A percentile compares a stretch with the other conserved stretches of the same genome.
Evolutionary conservation across 1,140 invertebrate genomes (phyloP).

Genomic region (Hesperophylax magnus): DNA sequence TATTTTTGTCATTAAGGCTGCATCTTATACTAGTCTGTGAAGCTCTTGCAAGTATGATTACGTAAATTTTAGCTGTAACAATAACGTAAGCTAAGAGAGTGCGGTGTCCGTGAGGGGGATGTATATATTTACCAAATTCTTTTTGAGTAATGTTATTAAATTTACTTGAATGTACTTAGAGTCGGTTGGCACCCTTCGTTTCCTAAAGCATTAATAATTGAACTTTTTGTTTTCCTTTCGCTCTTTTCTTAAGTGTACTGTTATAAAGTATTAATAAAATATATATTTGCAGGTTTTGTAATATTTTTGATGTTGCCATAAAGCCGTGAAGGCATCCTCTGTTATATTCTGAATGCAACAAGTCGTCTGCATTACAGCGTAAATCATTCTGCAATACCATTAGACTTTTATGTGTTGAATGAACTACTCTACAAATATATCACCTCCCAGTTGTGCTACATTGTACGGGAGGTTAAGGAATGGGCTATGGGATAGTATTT

Average conservation of each 20-base stretch:
- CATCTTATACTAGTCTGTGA: constrained; percentile 54
- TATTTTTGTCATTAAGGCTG: constrained; percentile 48
- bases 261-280: background rate
- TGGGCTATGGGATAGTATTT: no score
- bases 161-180: constrained; percentile 18
- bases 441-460: no score
- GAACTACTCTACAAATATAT: no score
- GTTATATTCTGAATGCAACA: no score
- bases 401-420: no score
- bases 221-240: background rate
- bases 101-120: background rate
- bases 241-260: background rate
- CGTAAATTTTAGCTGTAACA: constrained; percentile 36
- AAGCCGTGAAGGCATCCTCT: background rate
- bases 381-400: no score
- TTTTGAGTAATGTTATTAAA: constrained; percentile 5
- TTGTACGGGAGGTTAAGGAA: no score
- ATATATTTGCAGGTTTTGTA: constrained; percentile 9
- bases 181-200: background rate
- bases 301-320: constrained; percentile 33
- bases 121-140: constrained; percentile 41
- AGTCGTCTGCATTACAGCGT: no score
- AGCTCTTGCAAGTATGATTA: constrained; percentile 32
- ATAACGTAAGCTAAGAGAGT: constrained; percentile 12
- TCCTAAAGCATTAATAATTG: constrained; percentile 10